phyloP scores from a whole-genome alignment of 2,797 vertebrate genomes.

The Scomberomorus guttatus region DNA sequence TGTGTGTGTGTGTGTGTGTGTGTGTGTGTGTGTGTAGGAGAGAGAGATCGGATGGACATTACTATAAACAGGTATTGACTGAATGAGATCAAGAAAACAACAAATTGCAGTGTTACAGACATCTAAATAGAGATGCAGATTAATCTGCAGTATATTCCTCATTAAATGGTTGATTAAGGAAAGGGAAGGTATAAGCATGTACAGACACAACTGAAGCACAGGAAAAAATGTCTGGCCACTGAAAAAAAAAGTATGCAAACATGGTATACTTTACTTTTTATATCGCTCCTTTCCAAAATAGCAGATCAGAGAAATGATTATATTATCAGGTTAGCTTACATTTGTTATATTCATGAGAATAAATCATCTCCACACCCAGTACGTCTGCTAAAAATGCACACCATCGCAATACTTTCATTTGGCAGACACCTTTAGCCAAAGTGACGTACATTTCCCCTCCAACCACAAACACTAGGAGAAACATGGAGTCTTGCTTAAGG shows the following conservation, averaged over 20 bases:
- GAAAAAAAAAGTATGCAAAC: background rate
- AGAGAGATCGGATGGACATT: constrained; percentile 8
- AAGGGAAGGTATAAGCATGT: background rate
- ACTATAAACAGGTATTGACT: background rate
- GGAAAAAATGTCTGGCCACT: background rate
- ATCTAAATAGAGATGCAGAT: background rate
- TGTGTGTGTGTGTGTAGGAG: background rate
- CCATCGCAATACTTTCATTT: background rate
- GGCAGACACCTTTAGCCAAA: background rate
- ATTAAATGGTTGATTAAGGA: background rate
- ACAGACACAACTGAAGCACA: background rate
- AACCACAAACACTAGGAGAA: background rate
- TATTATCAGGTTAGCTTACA: background rate
- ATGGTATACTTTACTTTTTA: background rate
- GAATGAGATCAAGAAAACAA: background rate
- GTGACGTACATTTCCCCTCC: background rate
- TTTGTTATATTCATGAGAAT: background rate
- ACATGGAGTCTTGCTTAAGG: background rate
- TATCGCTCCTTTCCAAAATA: too few species aligned
- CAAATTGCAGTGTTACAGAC: background rate
- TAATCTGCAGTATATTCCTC: background rate
- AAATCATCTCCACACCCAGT: background rate
- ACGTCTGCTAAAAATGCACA: background rate
- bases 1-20: background rate
- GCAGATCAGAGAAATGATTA: too few species aligned